These are phyloP conservation scores for Phrynosoma platyrhinos DNA, from an alignment of 2,113 vertebrate species.

Conservation along the genomic window DNA sequence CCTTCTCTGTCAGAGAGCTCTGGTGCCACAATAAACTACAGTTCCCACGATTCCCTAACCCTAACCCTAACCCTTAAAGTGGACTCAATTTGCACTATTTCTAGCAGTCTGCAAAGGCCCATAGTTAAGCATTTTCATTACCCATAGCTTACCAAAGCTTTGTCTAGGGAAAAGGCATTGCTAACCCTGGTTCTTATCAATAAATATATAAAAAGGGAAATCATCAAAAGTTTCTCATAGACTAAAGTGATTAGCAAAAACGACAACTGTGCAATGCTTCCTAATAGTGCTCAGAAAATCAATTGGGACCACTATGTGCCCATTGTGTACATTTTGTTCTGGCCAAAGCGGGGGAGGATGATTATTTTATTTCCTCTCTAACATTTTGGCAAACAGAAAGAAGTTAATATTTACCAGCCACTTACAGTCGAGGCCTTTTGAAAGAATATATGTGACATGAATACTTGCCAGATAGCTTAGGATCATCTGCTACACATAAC, in stretches of 20 bases:
- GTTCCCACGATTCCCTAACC: too few relatives aligned
- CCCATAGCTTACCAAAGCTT: background rate
- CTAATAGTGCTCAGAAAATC: background rate
- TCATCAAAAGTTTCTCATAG: background rate
- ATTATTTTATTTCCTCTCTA: slow-evolving; percentile 1
- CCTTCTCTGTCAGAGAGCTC: too few relatives aligned
- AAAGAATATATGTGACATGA: slow-evolving; percentile 26
- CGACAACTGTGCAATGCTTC: background rate
- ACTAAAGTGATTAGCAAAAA: background rate
- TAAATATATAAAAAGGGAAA: background rate
- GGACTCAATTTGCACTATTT: too few relatives aligned
- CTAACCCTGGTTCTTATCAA: background rate
- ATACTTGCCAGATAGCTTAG: background rate
- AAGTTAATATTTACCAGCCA: slow-evolving; percentile 67
- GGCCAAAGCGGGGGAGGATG: background rate
- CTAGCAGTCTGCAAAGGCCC: too few relatives aligned
- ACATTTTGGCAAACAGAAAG: slow-evolving; percentile 51
- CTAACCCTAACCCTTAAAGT: too few relatives aligned
- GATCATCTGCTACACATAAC: background rate
- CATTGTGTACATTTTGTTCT: background rate
- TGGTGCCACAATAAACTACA: too few relatives aligned
- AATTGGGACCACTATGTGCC: background rate
- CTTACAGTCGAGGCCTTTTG: background rate
- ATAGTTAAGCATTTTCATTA: background rate
- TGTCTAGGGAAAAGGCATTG: background rate